Conservation (phyloP, 1,140 invertebrate species). For the Globodera rostochiensis region DNA sequence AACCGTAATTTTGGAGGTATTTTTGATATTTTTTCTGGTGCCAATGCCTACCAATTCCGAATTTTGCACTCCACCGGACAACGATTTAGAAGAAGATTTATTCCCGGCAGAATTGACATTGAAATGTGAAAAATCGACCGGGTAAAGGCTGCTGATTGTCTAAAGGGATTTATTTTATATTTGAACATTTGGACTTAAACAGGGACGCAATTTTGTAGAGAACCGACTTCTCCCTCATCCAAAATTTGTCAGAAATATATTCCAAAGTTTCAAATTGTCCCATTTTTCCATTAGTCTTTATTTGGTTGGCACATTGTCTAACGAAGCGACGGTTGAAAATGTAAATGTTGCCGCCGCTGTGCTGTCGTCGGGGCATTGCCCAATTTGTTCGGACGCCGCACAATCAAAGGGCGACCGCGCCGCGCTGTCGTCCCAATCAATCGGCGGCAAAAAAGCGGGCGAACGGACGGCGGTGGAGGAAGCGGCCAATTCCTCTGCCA, state of each 20-base stretch:
- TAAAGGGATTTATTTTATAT: not conserved
- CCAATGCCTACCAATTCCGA: not conserved
- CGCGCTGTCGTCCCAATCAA: conserved; percentile 15
- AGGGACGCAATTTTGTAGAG: too few species aligned
- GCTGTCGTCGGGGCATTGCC: not conserved
- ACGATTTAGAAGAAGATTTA: not conserved
- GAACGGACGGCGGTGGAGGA: not conserved
- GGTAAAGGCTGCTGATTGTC: conserved; percentile 1
- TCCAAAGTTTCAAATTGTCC: too few species aligned
- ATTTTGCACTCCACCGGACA: not conserved
- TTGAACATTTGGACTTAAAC: too few species aligned
- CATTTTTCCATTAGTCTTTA: not conserved
- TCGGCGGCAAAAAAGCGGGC: not conserved
- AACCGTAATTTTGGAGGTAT: too few species aligned
- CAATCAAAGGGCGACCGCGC: conserved; percentile 15
- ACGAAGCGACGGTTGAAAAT: not conserved
- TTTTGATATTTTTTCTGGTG: not conserved
- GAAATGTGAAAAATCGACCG: conserved; percentile 11
- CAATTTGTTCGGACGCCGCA: not conserved
- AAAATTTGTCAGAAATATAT: too few species aligned
- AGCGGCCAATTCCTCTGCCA: conserved; percentile 1
- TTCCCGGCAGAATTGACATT: not conserved
- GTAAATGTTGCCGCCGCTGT: not conserved
- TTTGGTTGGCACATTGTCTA: not conserved
- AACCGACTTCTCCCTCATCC: too few species aligned